Evolutionary conservation across 1,140 invertebrate genomes (phyloP).

Genomic region (Apis cerana): DNA sequence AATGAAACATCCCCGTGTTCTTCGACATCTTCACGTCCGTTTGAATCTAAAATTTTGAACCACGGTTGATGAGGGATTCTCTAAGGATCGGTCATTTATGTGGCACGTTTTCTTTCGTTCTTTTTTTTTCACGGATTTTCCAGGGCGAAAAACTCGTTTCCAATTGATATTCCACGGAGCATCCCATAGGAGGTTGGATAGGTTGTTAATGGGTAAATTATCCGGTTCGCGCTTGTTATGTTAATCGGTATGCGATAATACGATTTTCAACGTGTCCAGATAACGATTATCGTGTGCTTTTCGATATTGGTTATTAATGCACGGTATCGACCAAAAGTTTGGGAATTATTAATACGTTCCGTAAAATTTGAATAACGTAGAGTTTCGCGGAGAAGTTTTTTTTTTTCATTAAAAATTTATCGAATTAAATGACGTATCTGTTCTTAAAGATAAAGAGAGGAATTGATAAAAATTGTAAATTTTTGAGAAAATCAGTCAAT

Average conservation of each 20-base stretch:
- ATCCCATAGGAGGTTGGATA: not conserved
- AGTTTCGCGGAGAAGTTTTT: too few species aligned
- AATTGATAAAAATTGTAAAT: too few species aligned
- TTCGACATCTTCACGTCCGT: conserved; percentile 88
- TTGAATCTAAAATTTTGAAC: conserved; percentile 79
- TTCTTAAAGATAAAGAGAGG: too few species aligned
- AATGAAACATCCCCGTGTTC: conserved; percentile 91
- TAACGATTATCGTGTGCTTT: not conserved
- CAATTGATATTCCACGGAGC: conserved; percentile 10
- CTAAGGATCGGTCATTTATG: too few species aligned
- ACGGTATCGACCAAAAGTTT: not conserved
- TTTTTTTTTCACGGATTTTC: not conserved
- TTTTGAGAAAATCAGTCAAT: too few species aligned
- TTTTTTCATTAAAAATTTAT: too few species aligned
- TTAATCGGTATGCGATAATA: conserved; percentile 22
- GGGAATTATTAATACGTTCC: not conserved
- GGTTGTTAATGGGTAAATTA: conserved; percentile 25
- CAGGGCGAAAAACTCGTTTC: not conserved
- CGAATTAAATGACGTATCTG: too few species aligned
- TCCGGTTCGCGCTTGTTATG: not conserved
- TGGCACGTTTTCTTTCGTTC: too few species aligned
- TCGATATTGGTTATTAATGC: not conserved
- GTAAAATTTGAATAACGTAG: not conserved
- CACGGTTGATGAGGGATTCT: not conserved
- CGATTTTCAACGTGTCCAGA: not conserved